These are phyloP conservation scores for Hydrocynus forskahlii DNA, from an alignment of 2,797 vertebrate genomes.

Conservation along the genomic window DNA sequence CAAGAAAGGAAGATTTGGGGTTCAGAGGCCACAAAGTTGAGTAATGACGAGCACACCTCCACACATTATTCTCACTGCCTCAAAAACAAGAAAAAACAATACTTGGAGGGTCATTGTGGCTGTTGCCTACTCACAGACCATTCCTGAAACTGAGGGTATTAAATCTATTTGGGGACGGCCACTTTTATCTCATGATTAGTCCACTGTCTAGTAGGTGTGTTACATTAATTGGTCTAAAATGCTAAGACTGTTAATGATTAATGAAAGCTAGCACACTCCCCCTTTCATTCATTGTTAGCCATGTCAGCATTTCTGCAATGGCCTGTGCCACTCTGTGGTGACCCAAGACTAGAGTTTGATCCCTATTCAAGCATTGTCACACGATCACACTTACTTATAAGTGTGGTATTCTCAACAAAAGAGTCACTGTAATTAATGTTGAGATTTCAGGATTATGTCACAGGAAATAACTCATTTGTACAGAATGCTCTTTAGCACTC, in stretches of 20 bases:
- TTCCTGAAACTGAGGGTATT: not conserved
- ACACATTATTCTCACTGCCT: not conserved
- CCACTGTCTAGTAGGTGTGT: not conserved
- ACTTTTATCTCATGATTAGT: not conserved
- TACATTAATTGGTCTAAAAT: not conserved
- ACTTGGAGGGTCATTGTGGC: not conserved
- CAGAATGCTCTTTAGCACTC: too few relatives aligned
- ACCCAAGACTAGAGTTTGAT: not conserved
- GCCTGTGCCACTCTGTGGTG: not conserved
- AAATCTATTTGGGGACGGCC: not conserved
- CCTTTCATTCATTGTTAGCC: not conserved
- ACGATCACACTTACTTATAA: not conserved
- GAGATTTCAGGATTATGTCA: too few relatives aligned
- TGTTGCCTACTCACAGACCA: not conserved
- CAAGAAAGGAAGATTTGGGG: conserved; percentile 7
- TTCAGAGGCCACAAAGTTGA: conserved; percentile 23
- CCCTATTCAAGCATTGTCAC: not conserved
- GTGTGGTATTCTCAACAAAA: too few relatives aligned
- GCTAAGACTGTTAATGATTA: not conserved
- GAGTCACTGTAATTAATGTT: too few relatives aligned
- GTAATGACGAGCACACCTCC: not conserved
- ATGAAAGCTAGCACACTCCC: not conserved
- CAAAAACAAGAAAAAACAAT: not conserved
- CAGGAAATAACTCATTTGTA: too few relatives aligned
- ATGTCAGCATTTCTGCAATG: too few relatives aligned